These are phyloP conservation scores for Desoria tigrina DNA, from an alignment of 2,888 invertebrate genomes.

Conservation along the genomic window DNA sequence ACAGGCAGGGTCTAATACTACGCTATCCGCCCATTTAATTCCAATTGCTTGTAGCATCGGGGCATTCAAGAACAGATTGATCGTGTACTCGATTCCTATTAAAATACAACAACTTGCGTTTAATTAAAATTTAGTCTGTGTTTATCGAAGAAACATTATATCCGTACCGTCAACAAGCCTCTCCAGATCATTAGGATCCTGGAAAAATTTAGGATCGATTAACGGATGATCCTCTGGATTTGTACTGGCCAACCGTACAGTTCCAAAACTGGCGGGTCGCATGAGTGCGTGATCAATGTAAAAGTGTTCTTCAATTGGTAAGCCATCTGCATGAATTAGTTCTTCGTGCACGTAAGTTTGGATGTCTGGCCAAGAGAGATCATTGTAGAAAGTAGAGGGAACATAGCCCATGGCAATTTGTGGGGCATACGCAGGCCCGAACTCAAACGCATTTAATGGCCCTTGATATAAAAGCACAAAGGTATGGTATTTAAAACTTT, in stretches of 20 bases:
- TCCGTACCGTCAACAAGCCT: conserved; percentile 34
- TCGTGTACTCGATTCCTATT: conserved; percentile 21
- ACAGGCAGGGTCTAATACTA: conserved; percentile 1
- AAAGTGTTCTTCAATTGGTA: conserved; percentile 18
- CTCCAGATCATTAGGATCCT: conserved; percentile 26
- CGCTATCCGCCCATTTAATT: conserved; percentile 7
- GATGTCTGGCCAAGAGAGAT: conserved; percentile 29
- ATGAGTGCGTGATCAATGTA: conserved; percentile 19
- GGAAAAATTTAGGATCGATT: conserved; percentile 36
- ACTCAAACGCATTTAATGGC: background rate
- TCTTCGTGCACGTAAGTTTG: conserved; percentile 24
- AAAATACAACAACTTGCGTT: background rate
- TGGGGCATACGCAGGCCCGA: conserved; percentile 7
- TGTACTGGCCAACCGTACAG: conserved; percentile 25
- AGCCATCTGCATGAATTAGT: background rate
- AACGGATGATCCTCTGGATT: conserved; percentile 29
- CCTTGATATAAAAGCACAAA: background rate
- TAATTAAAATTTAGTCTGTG: no score
- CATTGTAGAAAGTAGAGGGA: conserved; percentile 24
- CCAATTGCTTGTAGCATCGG: conserved; percentile 21
- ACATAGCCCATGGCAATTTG: conserved; percentile 31
- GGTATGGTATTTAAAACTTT: no score
- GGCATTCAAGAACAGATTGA: conserved; percentile 30
- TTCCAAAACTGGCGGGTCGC: conserved; percentile 16
- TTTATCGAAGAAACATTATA: no score